A percentile compares a stretch with the other conserved stretches of the same genome.
These are phyloP conservation scores for Coendou prehensilis DNA, from an alignment of 2,797 vertebrate genomes.

Conservation along the genomic window DNA sequence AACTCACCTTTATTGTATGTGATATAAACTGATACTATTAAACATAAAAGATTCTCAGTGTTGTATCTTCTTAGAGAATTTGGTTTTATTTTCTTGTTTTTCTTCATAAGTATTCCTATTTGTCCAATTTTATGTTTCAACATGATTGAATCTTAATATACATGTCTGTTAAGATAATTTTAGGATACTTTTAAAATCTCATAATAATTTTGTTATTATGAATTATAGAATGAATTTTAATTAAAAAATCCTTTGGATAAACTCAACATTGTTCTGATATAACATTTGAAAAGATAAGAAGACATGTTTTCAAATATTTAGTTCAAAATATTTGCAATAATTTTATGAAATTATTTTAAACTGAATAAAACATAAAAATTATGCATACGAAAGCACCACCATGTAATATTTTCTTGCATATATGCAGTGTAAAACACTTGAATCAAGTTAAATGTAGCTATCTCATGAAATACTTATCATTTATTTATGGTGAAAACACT, in stretches of 20 bases:
- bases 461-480: not conserved
- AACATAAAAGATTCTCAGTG: not conserved
- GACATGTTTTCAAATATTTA: not conserved
- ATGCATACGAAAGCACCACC: not conserved
- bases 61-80: not conserved
- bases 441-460: not conserved
- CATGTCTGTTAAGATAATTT: not conserved
- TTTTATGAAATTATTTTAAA: not conserved
- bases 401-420: not conserved
- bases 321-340: not conserved
- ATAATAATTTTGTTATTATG: not conserved
- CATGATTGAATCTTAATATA: not conserved
- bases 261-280: not conserved
- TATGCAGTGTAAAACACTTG: not conserved
- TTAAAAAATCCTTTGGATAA: slow-evolving; percentile 17
- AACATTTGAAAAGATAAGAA: not conserved
- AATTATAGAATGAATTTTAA: not conserved
- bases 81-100: not conserved
- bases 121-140: not conserved
- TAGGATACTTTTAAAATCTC: not conserved
- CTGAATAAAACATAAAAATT: not conserved
- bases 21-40: not conserved
- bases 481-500: too few species aligned
- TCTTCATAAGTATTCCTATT: not conserved
- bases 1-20: not conserved